Conservation (phyloP, 2,888 invertebrate genomes). For the Mylabris sibirica region DNA sequence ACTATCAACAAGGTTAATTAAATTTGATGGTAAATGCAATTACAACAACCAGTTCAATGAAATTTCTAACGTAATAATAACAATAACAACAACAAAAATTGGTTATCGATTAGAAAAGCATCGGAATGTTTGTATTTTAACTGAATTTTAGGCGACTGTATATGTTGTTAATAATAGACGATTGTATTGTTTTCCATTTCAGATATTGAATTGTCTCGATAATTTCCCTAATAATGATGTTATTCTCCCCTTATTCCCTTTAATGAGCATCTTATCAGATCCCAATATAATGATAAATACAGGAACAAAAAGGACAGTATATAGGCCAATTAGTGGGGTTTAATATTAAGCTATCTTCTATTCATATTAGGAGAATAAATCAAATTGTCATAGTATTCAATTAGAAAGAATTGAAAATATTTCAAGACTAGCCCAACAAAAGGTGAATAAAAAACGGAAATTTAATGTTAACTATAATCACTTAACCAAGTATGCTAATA, state of each 20-base stretch:
- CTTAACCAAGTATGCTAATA: slow-evolving; percentile 45
- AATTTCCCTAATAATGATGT: neutral
- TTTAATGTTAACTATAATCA: slow-evolving; percentile 35
- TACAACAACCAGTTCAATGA: neutral
- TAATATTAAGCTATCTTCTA: slow-evolving; percentile 30
- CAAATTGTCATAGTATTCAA: no score
- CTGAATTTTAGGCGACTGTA: neutral
- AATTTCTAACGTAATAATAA: neutral
- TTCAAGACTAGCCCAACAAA: neutral
- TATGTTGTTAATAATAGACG: neutral
- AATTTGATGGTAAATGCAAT: slow-evolving; percentile 5
- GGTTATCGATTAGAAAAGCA: neutral
- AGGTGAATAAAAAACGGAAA: neutral
- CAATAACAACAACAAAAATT: neutral
- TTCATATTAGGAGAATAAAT: neutral
- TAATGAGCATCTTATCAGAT: slow-evolving; percentile 16
- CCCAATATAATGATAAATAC: slow-evolving; percentile 10
- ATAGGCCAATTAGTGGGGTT: slow-evolving; percentile 42
- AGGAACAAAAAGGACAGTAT: slow-evolving; percentile 35
- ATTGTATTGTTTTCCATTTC: neutral
- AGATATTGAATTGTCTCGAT: neutral
- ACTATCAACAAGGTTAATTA: slow-evolving; percentile 10
- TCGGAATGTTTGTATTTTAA: neutral
- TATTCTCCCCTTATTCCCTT: neutral
- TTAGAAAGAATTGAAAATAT: slow-evolving; percentile 31